Evolutionary conservation across 2,888 invertebrate genomes (phyloP), one percentile per base, ranked within the genome.

Genomic region (Malacosoma neustria): DNA sequence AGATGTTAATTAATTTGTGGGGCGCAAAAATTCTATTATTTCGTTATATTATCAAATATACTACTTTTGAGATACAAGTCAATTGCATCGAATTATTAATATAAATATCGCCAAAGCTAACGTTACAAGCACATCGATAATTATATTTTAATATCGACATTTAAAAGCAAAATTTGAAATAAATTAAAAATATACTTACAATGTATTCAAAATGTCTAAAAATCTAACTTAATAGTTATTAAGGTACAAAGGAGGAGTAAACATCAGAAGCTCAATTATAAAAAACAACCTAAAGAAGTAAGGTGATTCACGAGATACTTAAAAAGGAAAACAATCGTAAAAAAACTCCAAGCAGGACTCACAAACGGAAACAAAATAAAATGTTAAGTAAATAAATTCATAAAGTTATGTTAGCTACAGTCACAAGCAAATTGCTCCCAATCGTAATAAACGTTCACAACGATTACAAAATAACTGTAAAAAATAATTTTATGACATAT

Each of bases 371-470:
- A 33, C 33, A 44, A 40, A 43, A 38, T 39, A 41, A 41, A 38
- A 32, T 39, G 30, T 34, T 36, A 45, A 38, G 38, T 41, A 39
- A 48, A 49, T 47, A 46, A 46, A 45, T 43, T 45, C 38, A 45
- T 51, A 43, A 48, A 43, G 45, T 49, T 37, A 48, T 45, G 37
- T 44, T 43, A 41, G 47, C 46, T 49, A 48, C 41, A 40, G 40
- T 37, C 46, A 43, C 40, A 40, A 39, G 46, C 48, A 49, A 48
- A 51, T 45, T 45, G 46, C 42, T 46, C 43, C 45, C 9, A 7
- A 22, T 9, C 22, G 5, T 5, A 0, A 6, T 22, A 22, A 22
- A 22, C 9, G 22, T 4, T 22, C 5, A 5, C 22, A 22, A 22
- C 22, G 9, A 9, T 22, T 4, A 22, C 22, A 22, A 22, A 22